Percentiles rank a stretch among this genome's conserved stretches.
Conservation (phyloP, 2,113 vertebrate species). For the Pelecanoides urinatrix region DNA sequence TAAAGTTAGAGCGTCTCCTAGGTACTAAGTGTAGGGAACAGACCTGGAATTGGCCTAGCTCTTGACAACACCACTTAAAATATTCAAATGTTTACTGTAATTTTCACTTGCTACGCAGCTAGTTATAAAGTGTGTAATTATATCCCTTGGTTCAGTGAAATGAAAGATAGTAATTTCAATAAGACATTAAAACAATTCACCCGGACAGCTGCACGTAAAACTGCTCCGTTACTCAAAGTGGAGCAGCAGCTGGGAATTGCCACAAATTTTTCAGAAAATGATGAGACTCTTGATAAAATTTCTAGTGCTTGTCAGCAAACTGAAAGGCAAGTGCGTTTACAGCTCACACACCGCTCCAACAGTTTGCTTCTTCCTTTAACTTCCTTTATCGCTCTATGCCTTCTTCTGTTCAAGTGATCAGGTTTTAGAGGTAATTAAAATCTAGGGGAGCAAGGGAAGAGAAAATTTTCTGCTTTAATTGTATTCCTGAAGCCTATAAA, state of each 20-base stretch:
- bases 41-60: background rate
- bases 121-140: background rate
- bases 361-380: background rate
- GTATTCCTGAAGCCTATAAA: background rate
- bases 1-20: background rate
- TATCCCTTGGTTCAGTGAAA: background rate
- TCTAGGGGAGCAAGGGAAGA: background rate
- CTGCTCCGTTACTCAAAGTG: background rate
- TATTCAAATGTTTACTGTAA: background rate
- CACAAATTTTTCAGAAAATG: background rate
- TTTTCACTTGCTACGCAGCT: background rate
- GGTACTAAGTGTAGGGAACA: background rate
- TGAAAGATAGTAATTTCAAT: background rate
- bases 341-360: rapidly evolving
- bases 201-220: background rate
- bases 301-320: background rate
- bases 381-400: background rate
- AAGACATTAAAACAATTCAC: background rate
- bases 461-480: background rate
- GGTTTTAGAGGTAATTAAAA: background rate
- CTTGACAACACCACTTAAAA: background rate
- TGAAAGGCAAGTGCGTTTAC: background rate
- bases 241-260: background rate
- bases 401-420: background rate
- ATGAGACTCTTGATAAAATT: background rate